Conservation (phyloP, 2,888 invertebrate genomes). For the Dolomedes plantarius region DNA sequence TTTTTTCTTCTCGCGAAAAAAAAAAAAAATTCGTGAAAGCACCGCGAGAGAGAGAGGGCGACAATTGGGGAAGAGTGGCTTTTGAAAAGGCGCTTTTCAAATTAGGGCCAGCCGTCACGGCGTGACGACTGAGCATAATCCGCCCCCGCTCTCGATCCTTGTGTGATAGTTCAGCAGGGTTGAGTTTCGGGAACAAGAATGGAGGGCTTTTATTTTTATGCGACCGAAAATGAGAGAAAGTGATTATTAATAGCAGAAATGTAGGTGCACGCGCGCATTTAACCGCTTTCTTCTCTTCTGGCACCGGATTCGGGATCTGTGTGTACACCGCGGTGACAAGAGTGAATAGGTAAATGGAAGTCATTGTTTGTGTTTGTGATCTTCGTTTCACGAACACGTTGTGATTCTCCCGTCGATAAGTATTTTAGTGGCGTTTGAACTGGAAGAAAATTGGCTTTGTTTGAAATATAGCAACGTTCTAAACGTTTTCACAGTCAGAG, state of each 20-base stretch:
- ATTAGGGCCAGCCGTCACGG: constrained; percentile 30
- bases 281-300: too few relatives aligned
- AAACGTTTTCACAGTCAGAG: too few relatives aligned
- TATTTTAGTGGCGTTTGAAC: too few relatives aligned
- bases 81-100: constrained; percentile 25
- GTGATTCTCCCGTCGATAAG: too few relatives aligned
- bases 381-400: too few relatives aligned
- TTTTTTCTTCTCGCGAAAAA: too few relatives aligned
- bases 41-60: background rate
- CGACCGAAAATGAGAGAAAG: background rate
- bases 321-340: background rate
- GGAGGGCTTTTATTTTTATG: background rate
- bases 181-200: constrained; percentile 8
- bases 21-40: background rate
- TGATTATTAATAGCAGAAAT: constrained; percentile 6
- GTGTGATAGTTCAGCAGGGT: background rate
- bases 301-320: too few relatives aligned
- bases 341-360: too few relatives aligned
- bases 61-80: too few relatives aligned
- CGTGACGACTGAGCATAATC: constrained; percentile 52
- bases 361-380: too few relatives aligned
- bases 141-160: constrained; percentile 17
- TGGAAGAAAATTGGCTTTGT: too few relatives aligned
- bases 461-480: too few relatives aligned
- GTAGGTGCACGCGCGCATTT: background rate